Evolutionary conservation across 2,113 vertebrate genomes (phyloP).

Genomic region (Aramus guarauna): DNA sequence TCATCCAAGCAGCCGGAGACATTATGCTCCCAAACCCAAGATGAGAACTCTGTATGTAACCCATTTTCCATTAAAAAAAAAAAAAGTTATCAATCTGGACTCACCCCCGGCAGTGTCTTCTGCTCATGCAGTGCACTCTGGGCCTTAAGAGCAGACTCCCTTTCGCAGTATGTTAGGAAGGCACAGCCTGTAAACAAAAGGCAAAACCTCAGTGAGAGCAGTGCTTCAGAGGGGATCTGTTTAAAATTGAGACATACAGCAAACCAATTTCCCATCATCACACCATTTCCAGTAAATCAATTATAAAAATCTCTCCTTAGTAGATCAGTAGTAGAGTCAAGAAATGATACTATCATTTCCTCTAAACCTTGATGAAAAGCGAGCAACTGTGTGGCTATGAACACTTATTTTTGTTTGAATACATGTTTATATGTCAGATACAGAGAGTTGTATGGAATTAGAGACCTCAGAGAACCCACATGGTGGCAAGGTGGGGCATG

Average conservation of each 20-base stretch:
- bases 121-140: slow-evolving; percentile 84
- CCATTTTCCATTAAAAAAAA: neutral
- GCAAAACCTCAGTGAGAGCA: neutral
- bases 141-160: slow-evolving; percentile 84
- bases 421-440: neutral
- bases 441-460: neutral
- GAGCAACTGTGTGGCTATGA: neutral
- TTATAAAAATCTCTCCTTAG: neutral
- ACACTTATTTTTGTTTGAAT: neutral
- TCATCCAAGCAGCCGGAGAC: neutral
- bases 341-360: neutral
- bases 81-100: slow-evolving; percentile 12
- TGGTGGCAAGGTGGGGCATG: neutral
- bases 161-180: slow-evolving; percentile 85
- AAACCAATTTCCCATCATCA: neutral
- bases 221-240: neutral
- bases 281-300: neutral
- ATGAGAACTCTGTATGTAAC: neutral
- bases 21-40: neutral
- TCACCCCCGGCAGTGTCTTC: slow-evolving; percentile 84
- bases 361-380: neutral
- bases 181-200: slow-evolving; percentile 76
- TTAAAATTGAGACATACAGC: neutral
- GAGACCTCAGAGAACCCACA: neutral
- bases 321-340: neutral